Percentiles rank a stretch among this genome's conserved stretches.
Evolutionary conservation across 2,888 invertebrate species (phyloP).

Genomic region (Ophion slaviceki): DNA sequence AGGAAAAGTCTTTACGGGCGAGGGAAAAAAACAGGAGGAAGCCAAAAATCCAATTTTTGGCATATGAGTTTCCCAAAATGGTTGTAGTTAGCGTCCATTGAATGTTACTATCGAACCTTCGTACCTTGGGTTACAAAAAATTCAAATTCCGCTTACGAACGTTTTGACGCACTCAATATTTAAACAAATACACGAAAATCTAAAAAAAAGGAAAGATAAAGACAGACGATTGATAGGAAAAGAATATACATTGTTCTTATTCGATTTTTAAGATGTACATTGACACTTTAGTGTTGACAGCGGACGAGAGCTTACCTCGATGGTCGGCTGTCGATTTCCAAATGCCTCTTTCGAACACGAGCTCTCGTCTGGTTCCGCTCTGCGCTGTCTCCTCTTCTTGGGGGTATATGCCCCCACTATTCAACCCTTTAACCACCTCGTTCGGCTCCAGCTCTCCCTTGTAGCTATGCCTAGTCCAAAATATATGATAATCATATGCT

Average conservation of each 20-base stretch:
- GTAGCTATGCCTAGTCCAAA: constrained; percentile 8
- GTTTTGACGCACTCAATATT: neutral
- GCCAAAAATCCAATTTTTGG: too few species aligned
- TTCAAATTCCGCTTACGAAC: neutral
- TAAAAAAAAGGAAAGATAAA: neutral
- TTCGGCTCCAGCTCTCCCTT: constrained; percentile 16
- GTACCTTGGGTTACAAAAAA: neutral
- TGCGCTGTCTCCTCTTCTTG: constrained; percentile 40
- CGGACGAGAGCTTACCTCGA: constrained; percentile 68
- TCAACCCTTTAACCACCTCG: constrained; percentile 30
- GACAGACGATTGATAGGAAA: constrained; percentile 7
- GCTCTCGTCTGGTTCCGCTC: constrained; percentile 59
- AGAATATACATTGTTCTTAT: neutral
- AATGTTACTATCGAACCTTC: too few species aligned
- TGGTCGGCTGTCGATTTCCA: constrained; percentile 69
- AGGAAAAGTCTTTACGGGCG: too few species aligned
- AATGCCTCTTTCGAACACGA: constrained; percentile 72
- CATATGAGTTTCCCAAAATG: too few species aligned
- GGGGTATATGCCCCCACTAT: constrained; percentile 55
- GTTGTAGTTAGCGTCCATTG: too few species aligned
- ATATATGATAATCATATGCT: constrained; percentile 1
- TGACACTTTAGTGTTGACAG: neutral
- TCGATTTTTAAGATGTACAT: constrained; percentile 10
- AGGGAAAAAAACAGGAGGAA: too few species aligned
- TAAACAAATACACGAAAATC: neutral